These are phyloP conservation scores for Hypomecis atomaria DNA, from an alignment of 2,888 invertebrate genomes.

Conservation along the genomic window DNA sequence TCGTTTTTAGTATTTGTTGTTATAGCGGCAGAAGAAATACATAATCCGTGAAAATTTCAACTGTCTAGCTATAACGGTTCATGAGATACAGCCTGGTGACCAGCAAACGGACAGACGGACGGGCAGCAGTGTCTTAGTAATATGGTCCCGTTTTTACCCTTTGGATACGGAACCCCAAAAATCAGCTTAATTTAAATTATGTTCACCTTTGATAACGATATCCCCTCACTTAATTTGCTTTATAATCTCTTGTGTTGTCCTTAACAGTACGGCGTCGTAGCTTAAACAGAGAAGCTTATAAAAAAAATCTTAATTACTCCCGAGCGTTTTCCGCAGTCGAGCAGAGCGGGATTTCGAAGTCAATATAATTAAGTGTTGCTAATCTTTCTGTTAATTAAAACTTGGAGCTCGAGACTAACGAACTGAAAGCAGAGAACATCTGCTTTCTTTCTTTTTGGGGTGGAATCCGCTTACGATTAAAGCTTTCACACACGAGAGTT, in stretches of 20 bases:
- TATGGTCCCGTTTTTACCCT: no score
- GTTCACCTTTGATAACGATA: no score
- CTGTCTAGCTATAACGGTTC: no score
- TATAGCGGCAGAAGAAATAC: no score
- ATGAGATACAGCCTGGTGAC: no score
- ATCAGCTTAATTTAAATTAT: no score
- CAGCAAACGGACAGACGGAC: no score
- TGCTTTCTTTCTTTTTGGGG: slow-evolving; percentile 4
- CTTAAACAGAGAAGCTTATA: not conserved
- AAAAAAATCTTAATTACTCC: slow-evolving; percentile 10
- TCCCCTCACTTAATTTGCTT: not conserved
- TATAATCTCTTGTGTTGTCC: not conserved
- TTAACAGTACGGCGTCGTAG: not conserved
- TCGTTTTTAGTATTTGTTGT: no score
- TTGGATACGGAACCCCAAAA: no score
- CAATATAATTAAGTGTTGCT: slow-evolving; percentile 34
- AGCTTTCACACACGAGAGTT: not conserved
- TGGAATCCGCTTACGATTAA: not conserved
- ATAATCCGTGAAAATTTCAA: no score
- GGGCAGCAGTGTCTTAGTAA: no score
- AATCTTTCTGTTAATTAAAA: slow-evolving; percentile 36
- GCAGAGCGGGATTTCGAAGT: slow-evolving; percentile 21
- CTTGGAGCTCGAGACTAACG: slow-evolving; percentile 24
- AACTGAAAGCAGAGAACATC: slow-evolving; percentile 13
- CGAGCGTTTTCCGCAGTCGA: not conserved